phyloP scores from a whole-genome alignment of 1,140 invertebrate species.

The Drosophila santomea region DNA sequence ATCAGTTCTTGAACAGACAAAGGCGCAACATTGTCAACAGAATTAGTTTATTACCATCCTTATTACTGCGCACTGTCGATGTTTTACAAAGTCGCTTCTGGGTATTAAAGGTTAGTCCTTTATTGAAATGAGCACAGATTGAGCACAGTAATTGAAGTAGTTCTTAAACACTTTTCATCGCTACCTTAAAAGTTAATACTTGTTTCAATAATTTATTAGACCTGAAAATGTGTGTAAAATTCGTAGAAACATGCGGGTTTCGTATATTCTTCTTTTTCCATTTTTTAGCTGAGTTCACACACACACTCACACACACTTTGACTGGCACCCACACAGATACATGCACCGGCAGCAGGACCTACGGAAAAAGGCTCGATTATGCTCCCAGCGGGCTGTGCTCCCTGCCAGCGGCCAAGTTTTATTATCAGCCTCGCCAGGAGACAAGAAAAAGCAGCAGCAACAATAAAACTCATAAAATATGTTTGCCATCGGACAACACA shows the following conservation, averaged over 20 bases:
- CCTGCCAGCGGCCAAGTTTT: conserved; percentile 72
- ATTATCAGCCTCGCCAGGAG: conserved; percentile 69
- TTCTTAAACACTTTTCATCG: neutral
- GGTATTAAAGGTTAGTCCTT: conserved; percentile 5
- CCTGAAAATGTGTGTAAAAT: conserved; percentile 7
- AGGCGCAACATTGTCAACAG: neutral
- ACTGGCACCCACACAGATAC: conserved; percentile 25
- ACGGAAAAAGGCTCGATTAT: conserved; percentile 75
- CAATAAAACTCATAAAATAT: conserved; percentile 78
- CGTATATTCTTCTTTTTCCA: neutral
- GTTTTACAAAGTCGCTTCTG: neutral
- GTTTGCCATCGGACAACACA: conserved; percentile 63
- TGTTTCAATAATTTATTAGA: conserved; percentile 5
- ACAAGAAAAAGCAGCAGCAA: conserved; percentile 40
- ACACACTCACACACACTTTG: conserved; percentile 3
- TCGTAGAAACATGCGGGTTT: conserved; percentile 1
- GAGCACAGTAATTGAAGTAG: neutral
- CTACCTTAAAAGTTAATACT: neutral
- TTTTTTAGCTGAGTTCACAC: conserved; percentile 34
- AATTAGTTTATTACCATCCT: conserved; percentile 5
- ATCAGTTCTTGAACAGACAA: conserved; percentile 13
- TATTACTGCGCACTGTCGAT: conserved; percentile 6
- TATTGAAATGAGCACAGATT: neutral
- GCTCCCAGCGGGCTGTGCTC: conserved; percentile 69
- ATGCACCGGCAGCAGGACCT: conserved; percentile 30